Base-by-base conservation (phyloP, 2,888 invertebrate genomes). In the Acronicta aceris region DNA sequence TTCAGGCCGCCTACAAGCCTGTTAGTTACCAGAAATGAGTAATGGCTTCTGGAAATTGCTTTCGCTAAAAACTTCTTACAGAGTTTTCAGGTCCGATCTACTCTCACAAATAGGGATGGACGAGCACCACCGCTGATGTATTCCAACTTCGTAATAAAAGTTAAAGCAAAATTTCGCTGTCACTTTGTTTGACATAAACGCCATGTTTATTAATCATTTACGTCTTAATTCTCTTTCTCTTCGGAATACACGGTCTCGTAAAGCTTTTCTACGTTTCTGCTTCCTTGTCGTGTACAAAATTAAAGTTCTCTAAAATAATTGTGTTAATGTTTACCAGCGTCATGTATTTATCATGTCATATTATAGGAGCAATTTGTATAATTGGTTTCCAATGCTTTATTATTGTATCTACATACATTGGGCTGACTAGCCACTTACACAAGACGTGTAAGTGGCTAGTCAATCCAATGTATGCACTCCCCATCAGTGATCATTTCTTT, bases 1-100 rank as follows among this genome's bases (percentile, higher is more conserved):
- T 55, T 38, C 64, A 69, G 62, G 50, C 55, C 42, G 63, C 73
- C 71, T 74, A 57, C 76, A 63, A 79, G 76, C 77, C 78, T 78
- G 81, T 82, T 85, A 81, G 85, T 84, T 82, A 82, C 82, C 79
- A 81, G 83, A 87, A 89, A 91, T 93, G 93, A 93, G 84, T 91
- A 90, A 93, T 92, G 89, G 86, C 89, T 89, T 83, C 81, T 85
- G 87, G 88, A 92, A 91, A 93, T 93, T 90, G 88, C 87, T 85
- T 89, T 79, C 79, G 81, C 84, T 91, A 90, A 92, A 89, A 91
- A 89, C 88, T 91, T 90, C 86, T 90, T 87, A 85, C 83, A 77
- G 83, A 88, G 82, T 88, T 90, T 87, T 85, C 88, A 89, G 88
- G 83, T 82, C 81, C 83, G 84, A 89, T 84, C 79, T 81, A 74